Evolutionary conservation across 2,113 vertebrate genomes (phyloP), one percentile per base, ranked within the genome.

Genomic region (Caranx ignobilis): DNA sequence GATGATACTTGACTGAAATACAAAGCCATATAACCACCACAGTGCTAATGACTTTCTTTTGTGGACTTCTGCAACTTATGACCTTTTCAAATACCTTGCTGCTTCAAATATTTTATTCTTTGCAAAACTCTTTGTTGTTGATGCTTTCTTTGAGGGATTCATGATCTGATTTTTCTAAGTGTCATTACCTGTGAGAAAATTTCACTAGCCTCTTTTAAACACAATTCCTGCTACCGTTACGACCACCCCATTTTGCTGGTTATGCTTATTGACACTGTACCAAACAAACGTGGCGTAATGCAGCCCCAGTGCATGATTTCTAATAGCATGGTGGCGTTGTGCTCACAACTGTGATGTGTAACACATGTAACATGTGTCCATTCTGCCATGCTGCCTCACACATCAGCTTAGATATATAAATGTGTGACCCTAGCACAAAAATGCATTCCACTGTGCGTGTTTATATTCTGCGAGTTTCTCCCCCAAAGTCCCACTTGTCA

Each of bases 381-480:
- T 37, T 1, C 37, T 8, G 8, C 37, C 37, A 37, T 6, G 37
- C 37, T 8, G 8, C 6, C 37, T 37, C 37, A 6, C 37, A 5
- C 8, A 6, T 37, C 8, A 6, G 37, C 37, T 6, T 8, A 37
- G 37, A 37, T 37, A 37, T 37, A 1, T 37, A 50, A 50, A 16
- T n/a, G 0, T 35, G 26, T 60, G 26, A 57, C 34, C 8, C 3
- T 26, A 16, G 31, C 1, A 16, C 18, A 5, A 75, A 71, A 47
- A 60, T 11, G 63, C 3, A 19, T 6, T 35, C 5, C 3, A 45
- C 10, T 19, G 32, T 34, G 11, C n/a, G 2, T 59, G 35, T 39
- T 47, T 70, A 70, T 60, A 69, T 16, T 35, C 9, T 56, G 12
- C 21, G 15, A 69, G 45, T 21, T 75, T 41, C 9, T 57, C 11